These are phyloP conservation scores for Trissoscelio sp. DNA, from an alignment of 2,888 invertebrate genomes.

Conservation along the genomic window DNA sequence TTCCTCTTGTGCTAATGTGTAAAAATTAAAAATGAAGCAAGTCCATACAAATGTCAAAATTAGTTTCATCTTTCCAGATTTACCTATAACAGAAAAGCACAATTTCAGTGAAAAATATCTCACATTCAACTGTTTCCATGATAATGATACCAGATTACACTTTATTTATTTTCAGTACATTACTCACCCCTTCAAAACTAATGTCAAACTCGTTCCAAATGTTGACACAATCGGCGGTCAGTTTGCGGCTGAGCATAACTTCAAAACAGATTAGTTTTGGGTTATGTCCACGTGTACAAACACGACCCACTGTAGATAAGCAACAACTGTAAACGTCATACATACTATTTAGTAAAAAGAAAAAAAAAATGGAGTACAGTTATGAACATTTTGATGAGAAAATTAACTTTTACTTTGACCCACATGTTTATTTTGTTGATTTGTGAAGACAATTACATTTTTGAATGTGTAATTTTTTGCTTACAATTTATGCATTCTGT, in stretches of 20 bases:
- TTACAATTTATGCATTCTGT: no score
- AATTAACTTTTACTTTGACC: no score
- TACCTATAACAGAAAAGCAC: background rate
- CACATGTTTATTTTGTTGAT: no score
- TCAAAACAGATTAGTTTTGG: background rate
- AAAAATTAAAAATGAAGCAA: background rate
- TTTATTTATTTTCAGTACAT: no score
- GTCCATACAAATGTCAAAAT: background rate
- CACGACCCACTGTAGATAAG: slow-evolving; percentile 33
- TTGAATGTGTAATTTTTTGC: no score
- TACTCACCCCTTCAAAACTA: no score
- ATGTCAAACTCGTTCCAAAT: background rate
- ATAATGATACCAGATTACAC: background rate
- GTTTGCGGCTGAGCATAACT: background rate
- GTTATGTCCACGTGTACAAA: slow-evolving; percentile 54
- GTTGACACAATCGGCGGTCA: background rate
- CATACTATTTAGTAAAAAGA: background rate
- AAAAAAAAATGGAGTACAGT: background rate
- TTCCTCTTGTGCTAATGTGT: no score
- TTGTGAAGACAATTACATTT: no score
- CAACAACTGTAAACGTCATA: slow-evolving; percentile 30
- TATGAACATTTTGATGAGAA: no score
- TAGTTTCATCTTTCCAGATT: background rate
- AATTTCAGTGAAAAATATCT: background rate
- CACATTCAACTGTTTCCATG: background rate